Base-by-base conservation (phyloP, 2,888 invertebrate species). In the Nephrotoma flavescens region DNA sequence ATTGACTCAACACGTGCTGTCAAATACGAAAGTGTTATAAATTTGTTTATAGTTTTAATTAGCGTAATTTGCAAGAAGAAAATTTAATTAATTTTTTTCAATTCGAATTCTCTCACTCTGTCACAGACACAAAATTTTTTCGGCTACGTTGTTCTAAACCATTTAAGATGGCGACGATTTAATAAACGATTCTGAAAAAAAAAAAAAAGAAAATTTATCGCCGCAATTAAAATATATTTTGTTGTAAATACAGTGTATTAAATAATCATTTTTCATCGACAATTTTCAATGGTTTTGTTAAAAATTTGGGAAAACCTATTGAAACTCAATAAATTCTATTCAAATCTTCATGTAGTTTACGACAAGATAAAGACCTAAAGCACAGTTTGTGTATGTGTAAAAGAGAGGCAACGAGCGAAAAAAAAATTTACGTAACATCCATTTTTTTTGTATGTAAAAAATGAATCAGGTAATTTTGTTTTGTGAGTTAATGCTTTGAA, bases 1-100 rank as follows among this genome's bases (percentile, higher is more conserved):
- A 86, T 57, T 86, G 86, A 86, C 86, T 57, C 44, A 52, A 57
- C 86, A 86, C 86, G 86, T 86, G 86, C 86, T 52, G 52, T 86
- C n/a, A 52, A 86, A 52, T 52, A 86, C 31, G 6, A 86, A 86
- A 86, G 86, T 86, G 86, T 52, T 86, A 52, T 86, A 57, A 57
- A 45, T 86, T 52, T 86, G 52, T 86, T 47, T 86, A 86, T 47
- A 86, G 47, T 57, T 41, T 57, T 86, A 41, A 86, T 86, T 86
- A 19, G 41, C 52, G 12, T 52, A 86, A 57, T 52, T 57, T 57
- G 41, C n/a, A 52, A 47, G 11, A 52, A 47, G 11, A 12, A 42
- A 47, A 7, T 41, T 42, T 42, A 41, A 57, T n/a, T 44, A 11
- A 41, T 6, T 19, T 44, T 42, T 45, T 44, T 85, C 6, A 84